Percentiles rank a stretch among this genome's conserved stretches.
These are phyloP conservation scores for Brachionus plicatilis DNA, from an alignment of 1,140 invertebrate genomes.

Conservation along the genomic window DNA sequence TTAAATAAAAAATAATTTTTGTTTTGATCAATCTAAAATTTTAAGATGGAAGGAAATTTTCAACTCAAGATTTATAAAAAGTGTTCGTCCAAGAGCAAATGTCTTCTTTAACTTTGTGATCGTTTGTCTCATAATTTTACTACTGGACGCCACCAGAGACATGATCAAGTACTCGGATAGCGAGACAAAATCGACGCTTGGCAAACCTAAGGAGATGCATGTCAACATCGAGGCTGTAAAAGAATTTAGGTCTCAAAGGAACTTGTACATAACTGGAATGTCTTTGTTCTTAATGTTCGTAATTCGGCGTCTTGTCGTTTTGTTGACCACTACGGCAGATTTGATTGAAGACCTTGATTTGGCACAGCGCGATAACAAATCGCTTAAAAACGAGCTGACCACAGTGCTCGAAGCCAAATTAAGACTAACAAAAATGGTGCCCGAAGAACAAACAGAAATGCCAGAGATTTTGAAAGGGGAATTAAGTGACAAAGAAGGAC, in stretches of 20 bases:
- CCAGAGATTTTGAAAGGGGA: not conserved
- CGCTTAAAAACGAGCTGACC: not conserved
- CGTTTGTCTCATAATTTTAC: not conserved
- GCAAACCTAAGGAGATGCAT: not conserved
- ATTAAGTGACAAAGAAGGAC: not conserved
- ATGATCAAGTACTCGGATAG: constrained; percentile 75
- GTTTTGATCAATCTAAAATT: not conserved
- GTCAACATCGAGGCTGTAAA: not conserved
- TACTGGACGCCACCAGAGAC: constrained; percentile 83
- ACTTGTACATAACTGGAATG: constrained; percentile 97
- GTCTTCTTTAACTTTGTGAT: constrained; percentile 21
- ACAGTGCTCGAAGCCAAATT: not conserved
- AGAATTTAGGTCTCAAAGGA: constrained; percentile 84
- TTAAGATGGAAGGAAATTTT: constrained; percentile 16
- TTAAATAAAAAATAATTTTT: not conserved
- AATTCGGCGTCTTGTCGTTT: not conserved
- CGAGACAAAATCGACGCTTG: constrained; percentile 49
- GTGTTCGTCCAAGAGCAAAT: not conserved
- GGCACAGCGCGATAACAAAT: not conserved
- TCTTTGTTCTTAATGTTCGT: constrained; percentile 70
- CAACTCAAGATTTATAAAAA: constrained; percentile 9
- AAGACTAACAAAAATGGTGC: not conserved
- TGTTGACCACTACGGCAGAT: constrained; percentile 5
- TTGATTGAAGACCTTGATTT: not conserved
- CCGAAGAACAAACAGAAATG: not conserved